Base-by-base conservation (phyloP, 2,888 invertebrate genomes). In the Callyntrura sp. region DNA sequence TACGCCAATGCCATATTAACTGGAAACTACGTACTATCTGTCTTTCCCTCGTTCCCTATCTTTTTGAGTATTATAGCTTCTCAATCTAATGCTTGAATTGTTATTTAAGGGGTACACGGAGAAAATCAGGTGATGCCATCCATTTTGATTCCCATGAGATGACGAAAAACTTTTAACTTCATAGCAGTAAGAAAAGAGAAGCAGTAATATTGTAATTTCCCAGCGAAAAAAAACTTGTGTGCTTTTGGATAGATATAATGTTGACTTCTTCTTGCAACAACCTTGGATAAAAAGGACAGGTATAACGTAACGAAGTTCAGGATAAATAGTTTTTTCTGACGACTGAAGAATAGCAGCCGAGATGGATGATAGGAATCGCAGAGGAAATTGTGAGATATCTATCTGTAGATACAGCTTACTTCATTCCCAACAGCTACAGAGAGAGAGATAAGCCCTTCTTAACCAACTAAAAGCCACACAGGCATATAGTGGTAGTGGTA, bases 361-460 rank as follows among this genome's bases (percentile, higher is more conserved):
- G 65, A 68, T 55, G 28, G 73, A 79, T 51, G 86, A 88, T 88
- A 73, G 48, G 62, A 73, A 88, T 83, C 83, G 20, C 57, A 45
- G 60, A 88, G 88, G 88, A 88, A 88, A 88, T 88, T 70, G 82
- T 70, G 85, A 83, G 79, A 82, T 88, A 83, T 70, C 88, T 88
- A 82, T 88, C 82, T 51, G 12, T 12, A 60, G 88, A 82, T 88
- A 83, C 43, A 60, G 55, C 88, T 73, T 70, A 65, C 6, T 79
- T 70, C 70, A 73, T 88, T 88, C 83, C 83, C 82, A 83, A 62
- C 78, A 86, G 79, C 48, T 23, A 17, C 35, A 25, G 28, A 78
- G 28, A 78, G 55, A 78, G 55, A 78, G 57, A 20, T 14, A 73
- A 73, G 35, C 35, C 43, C 4, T 25, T 73, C 23, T 14, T 28